A percentile compares a stretch with the other conserved stretches of the same genome.
These are phyloP conservation scores for Pelagia noctiluca DNA, from an alignment of 30 jellyfish, hydroid and myxozoan genomes.

Conservation along the genomic window DNA sequence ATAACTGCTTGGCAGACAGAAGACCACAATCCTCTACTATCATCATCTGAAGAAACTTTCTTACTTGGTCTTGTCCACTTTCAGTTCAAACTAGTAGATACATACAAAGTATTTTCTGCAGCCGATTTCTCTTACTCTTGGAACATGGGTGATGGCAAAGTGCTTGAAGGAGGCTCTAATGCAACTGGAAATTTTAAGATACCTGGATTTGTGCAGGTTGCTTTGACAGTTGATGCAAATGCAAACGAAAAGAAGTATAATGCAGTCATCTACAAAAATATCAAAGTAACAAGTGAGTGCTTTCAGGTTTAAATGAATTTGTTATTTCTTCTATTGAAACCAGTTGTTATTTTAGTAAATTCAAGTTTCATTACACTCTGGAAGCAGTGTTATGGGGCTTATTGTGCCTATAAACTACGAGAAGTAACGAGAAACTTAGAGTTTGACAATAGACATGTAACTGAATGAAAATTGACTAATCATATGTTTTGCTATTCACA, in stretches of 20 bases:
- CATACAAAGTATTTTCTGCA: slow-evolving; percentile 20
- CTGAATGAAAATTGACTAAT: too few relatives aligned
- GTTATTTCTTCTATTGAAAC: too few relatives aligned
- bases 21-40: slow-evolving; percentile 47
- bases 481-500: too few relatives aligned
- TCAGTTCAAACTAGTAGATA: slow-evolving; percentile 43
- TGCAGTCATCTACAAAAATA: slow-evolving; percentile 33
- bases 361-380: too few relatives aligned
- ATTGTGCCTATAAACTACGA: too few relatives aligned
- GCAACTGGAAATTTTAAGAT: slow-evolving; percentile 14
- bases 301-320: too few relatives aligned
- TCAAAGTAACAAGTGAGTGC: slow-evolving; percentile 44
- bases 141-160: slow-evolving; percentile 57
- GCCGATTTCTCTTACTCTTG: slow-evolving; percentile 43
- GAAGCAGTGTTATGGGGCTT: too few relatives aligned
- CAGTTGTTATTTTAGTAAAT: too few relatives aligned
- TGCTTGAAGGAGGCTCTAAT: slow-evolving; percentile 5
- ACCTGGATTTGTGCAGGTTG: slow-evolving; percentile 22
- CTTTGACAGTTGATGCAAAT: slow-evolving; percentile 21
- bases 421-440: too few relatives aligned
- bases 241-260: slow-evolving; percentile 24
- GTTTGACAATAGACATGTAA: too few relatives aligned
- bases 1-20: slow-evolving; percentile 49
- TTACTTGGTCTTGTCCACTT: slow-evolving; percentile 42
- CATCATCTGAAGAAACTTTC: slow-evolving; percentile 48